Evolutionary conservation across 2,113 vertebrate species (phyloP), one percentile per base, ranked within the genome.

Genomic region (Aleadryas rufinucha): DNA sequence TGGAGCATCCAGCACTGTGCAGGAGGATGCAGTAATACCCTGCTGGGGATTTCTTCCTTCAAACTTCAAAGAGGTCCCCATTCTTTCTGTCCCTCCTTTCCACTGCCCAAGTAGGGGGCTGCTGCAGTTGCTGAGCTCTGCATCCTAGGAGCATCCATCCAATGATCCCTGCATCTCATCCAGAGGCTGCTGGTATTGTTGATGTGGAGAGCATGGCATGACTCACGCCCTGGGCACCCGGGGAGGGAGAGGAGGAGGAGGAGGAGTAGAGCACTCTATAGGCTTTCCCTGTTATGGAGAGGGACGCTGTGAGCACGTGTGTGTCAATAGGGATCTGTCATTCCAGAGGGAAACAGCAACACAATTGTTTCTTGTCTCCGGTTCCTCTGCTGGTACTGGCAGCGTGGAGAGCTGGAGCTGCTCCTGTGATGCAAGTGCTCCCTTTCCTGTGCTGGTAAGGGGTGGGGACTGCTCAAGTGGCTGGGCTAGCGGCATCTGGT

Each of bases 401-500:
- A 77, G 71, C 0, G 1, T 71, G 71, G 60, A 69, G 89, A 75
- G 63, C 82, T 63, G 68, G 24, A 44, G n/a, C 72, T 90, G 76
- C 84, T 90, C 20, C 3, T 42, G 12, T 8, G 69, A 10, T 24
- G 72, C 0, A 28, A 65, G 65, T n/a, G 70, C 70, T 82, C 47
- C 54, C 59, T 64, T 64, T 91, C 20, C 15, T 5, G 13, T 3
- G 4, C 60, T 8, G 37, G 22, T 4, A 13, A 80, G 47, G 5
- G 3, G 16, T 0, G 0, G 50, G 47, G 16, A 10, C 53, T 57
- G 75, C 42, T 81, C 24, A 0, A 3, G 23, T n/a, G 2, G 0
- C 19, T 2, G 20, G 24, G 35, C 53, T 11, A 4, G 64, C 27
- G 68, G 63, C 15, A 16, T 28, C 33, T 60, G 63, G 45, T 7